Evolutionary conservation across 1,140 invertebrate genomes (phyloP).

Genomic region (Telenomus remus): DNA sequence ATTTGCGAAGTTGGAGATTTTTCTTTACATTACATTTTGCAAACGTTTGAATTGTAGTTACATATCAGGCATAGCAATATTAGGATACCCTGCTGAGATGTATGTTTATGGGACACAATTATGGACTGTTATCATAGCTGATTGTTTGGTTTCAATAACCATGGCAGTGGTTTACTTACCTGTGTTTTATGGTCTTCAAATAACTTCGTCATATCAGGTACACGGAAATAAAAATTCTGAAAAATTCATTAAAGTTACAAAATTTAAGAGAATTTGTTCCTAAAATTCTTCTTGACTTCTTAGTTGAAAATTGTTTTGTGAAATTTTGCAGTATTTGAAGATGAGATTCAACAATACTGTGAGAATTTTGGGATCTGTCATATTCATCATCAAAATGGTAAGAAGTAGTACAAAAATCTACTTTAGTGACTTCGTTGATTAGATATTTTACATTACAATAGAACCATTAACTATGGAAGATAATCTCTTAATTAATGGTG

Average conservation of each 20-base stretch:
- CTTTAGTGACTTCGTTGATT: background rate
- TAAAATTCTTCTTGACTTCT: background rate
- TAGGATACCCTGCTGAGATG: conserved; percentile 93
- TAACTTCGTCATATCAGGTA: conserved; percentile 91
- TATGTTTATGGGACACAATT: conserved; percentile 91
- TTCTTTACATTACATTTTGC: conserved; percentile 5
- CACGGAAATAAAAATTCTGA: conserved; percentile 3
- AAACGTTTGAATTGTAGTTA: conserved; percentile 79
- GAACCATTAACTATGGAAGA: background rate
- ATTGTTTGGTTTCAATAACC: conserved; percentile 82
- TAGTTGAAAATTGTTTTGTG: background rate
- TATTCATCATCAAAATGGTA: conserved; percentile 80
- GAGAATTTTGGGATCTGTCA: conserved; percentile 79
- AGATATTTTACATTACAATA: conserved; percentile 12
- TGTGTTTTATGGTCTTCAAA: conserved; percentile 88
- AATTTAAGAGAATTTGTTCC: too few species aligned
- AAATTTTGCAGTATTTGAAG: conserved; percentile 81
- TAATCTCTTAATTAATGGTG: too few species aligned
- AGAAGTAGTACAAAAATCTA: conserved; percentile 26
- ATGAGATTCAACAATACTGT: conserved; percentile 80
- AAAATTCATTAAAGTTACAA: conserved; percentile 4
- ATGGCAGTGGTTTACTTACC: conserved; percentile 87
- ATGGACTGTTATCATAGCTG: conserved; percentile 81
- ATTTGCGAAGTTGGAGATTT: too few species aligned
- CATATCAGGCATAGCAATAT: conserved; percentile 92